Evolutionary conservation across 2,113 vertebrate genomes (phyloP).

Genomic region (Calypte anna): DNA sequence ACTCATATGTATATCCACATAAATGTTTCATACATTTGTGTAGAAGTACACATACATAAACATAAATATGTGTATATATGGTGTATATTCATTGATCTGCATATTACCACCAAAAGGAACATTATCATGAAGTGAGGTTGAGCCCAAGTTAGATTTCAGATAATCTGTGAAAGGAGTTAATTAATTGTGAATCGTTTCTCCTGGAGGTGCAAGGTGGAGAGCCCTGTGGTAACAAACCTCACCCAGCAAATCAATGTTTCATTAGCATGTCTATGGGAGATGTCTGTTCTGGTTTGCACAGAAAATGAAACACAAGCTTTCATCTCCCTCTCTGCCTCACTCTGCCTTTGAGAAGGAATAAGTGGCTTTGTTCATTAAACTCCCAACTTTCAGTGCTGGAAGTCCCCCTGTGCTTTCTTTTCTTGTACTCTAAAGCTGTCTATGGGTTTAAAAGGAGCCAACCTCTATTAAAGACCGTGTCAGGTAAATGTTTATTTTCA

Average conservation of each 20-base stretch:
- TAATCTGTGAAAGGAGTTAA: conserved; percentile 63
- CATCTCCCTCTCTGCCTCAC: conserved; percentile 35
- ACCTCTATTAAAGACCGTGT: neutral
- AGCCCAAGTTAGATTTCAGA: conserved; percentile 24
- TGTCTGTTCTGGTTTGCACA: conserved; percentile 86
- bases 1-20: too few species aligned
- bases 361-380: conserved; percentile 59
- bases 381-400: neutral
- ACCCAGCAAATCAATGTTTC: conserved; percentile 81
- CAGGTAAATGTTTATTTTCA: conserved; percentile 43
- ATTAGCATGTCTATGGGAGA: conserved; percentile 89
- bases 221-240: conserved; percentile 54
- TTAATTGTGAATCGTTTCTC: conserved; percentile 62
- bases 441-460: conserved; percentile 24
- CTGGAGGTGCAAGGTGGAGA: conserved; percentile 53
- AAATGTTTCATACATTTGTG: too few species aligned
- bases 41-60: too few species aligned
- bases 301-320: conserved; percentile 76
- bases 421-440: neutral
- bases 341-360: conserved; percentile 51
- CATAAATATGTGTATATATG: neutral
- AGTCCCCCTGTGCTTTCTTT: neutral
- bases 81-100: neutral
- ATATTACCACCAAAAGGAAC: neutral
- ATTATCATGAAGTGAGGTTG: neutral